Base-by-base conservation (phyloP, 2,113 vertebrate species). In the Tyto alba region DNA sequence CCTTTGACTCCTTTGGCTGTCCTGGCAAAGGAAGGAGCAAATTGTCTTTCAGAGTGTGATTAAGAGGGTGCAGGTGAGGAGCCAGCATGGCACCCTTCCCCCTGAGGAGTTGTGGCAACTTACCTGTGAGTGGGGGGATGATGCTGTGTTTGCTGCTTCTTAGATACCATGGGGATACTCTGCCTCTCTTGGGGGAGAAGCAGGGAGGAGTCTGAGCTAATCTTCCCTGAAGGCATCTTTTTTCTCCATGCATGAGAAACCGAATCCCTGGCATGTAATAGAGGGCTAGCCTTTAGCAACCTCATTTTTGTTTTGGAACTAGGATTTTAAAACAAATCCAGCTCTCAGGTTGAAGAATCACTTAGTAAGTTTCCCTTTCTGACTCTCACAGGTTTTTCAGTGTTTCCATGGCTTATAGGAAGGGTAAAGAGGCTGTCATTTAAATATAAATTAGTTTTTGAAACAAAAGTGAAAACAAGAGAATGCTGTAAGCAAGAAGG, bases 361-460 rank as follows among this genome's bases (percentile, higher is more conserved):
- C 16, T 74, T 67, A 32, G 25, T 41, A 62, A 74, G 22, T 62
- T 81, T 91, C 32, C 15, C 16, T 85, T 73, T 84, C 69, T 87
- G 45, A 4, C 9, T 86, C 16, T 71, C 9, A 36, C 7, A 72
- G 89, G 34, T 79, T 86, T 95, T 85, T 95, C 75, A 36, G 41
- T 91, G 66, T 90, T 98, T 97, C 89, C 43, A 29, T 52, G 93
- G 68, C 55, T 95, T 71, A 62, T 88, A 94, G 55, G 76, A 97
- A 79, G n/a, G 12, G 60, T 59, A 81, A 75, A 72, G 27, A 55
- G 50, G 29, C 69, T 94, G 95, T 92, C 72, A 97, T 96, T 98
- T 97, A 95, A 96, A 97, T 95, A 91, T 85, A 97, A 98, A 97
- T 94, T 91, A 95, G 43, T 77, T 96, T 92, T 66, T 45, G 73